A percentile compares a stretch with the other conserved stretches of the same genome.
phyloP scores from a whole-genome alignment of 2,797 vertebrate species.

The Vespertilio murinus region DNA sequence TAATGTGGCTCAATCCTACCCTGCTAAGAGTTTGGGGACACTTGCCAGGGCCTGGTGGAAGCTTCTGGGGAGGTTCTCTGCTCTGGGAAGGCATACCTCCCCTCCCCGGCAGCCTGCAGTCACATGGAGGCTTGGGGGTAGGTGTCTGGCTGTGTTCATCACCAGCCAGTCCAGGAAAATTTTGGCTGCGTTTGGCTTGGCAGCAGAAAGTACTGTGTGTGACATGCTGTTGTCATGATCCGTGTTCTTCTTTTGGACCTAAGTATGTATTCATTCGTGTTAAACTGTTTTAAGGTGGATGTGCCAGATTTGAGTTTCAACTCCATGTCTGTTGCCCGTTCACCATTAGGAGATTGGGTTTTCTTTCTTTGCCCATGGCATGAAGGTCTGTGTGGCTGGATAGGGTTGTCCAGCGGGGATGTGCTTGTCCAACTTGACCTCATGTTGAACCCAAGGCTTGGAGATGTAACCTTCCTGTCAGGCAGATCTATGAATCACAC shows the following conservation, averaged over 20 bases:
- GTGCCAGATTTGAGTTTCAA: neutral
- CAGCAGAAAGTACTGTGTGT: neutral
- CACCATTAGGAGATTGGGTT: neutral
- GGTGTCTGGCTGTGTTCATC: neutral
- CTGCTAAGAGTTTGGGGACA: neutral
- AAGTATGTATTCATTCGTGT: neutral
- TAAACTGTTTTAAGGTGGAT: neutral
- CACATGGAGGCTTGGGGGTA: neutral
- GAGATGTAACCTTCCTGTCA: conserved; percentile 9
- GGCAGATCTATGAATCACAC: conserved; percentile 46
- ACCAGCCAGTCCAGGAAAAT: neutral
- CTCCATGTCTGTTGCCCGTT: neutral
- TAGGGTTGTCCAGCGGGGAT: neutral
- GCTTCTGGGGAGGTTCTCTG: neutral
- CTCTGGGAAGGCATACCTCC: neutral
- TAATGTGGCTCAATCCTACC: neutral
- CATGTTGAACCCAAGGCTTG: neutral
- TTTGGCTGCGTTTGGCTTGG: neutral
- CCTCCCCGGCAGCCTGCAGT: neutral
- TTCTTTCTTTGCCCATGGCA: neutral
- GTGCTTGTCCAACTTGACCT: conserved; percentile 38
- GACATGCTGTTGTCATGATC: neutral
- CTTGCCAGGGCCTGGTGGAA: neutral
- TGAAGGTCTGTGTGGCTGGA: neutral
- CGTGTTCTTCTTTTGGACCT: neutral